These are phyloP conservation scores for Leuctra nigra DNA, from an alignment of 2,888 invertebrate species.

Conservation along the genomic window DNA sequence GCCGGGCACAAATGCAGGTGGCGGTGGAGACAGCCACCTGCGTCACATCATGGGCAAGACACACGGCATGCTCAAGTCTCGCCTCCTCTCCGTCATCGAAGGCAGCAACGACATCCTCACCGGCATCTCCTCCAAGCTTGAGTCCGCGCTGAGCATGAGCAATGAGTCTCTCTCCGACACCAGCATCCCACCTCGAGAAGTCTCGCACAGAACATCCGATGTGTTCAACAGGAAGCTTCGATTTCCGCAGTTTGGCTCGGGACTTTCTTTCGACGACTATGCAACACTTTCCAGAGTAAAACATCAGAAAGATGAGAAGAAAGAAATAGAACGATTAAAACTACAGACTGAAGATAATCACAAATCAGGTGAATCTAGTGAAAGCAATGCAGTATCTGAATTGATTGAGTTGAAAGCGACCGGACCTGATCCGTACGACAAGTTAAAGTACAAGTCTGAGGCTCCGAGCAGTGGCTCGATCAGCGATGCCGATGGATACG, in stretches of 20 bases:
- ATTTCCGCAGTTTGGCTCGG: constrained; percentile 33
- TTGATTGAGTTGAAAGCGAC: constrained; percentile 40
- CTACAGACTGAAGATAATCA: constrained; percentile 28
- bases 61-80: constrained; percentile 42
- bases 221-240: constrained; percentile 22
- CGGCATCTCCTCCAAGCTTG: constrained; percentile 33
- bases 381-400: constrained; percentile 34
- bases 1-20: constrained; percentile 33
- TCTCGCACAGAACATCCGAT: constrained; percentile 26
- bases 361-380: constrained; percentile 24
- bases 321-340: constrained; percentile 37
- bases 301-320: constrained; percentile 29
- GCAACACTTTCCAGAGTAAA: constrained; percentile 40
- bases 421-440: constrained; percentile 44
- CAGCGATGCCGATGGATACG: constrained; percentile 50
- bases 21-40: constrained; percentile 34
- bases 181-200: no score
- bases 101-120: constrained; percentile 46
- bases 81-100: constrained; percentile 44
- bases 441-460: constrained; percentile 40
- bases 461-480: constrained; percentile 47
- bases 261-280: constrained; percentile 40
- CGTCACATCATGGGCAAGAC: constrained; percentile 44
- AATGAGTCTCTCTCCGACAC: constrained; percentile 29
- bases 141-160: constrained; percentile 34